Evolutionary conservation across 92 coral and sea anemone species (phyloP).

Genomic region (Isaurus tuberculatus): DNA sequence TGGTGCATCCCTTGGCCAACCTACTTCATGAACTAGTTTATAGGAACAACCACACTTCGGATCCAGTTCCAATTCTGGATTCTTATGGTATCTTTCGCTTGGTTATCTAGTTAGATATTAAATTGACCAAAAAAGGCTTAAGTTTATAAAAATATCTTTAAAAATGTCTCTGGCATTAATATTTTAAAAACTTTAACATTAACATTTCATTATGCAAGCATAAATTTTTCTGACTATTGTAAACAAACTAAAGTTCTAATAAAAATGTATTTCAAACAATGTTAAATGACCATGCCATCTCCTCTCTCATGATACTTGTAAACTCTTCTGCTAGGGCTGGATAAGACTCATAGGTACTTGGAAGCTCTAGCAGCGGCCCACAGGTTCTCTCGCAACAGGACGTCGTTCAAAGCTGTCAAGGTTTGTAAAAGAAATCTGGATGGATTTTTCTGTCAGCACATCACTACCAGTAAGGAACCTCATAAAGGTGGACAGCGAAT

Average conservation of each 20-base stretch:
- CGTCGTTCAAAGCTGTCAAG: conserved; percentile 38
- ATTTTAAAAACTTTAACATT: not conserved
- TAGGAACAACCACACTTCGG: too few species aligned
- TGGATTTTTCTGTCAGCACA: conserved; percentile 5
- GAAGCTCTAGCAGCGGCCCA: conserved; percentile 48
- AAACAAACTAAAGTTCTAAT: not conserved
- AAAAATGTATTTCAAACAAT: conserved; percentile 26
- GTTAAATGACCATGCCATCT: conserved; percentile 51
- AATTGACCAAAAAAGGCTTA: not conserved
- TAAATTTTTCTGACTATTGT: not conserved
- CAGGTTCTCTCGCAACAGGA: conserved; percentile 42
- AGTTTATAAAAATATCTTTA: conserved; percentile 10
- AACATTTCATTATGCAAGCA: not conserved
- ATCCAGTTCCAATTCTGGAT: too few species aligned
- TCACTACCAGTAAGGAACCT: conserved; percentile 46
- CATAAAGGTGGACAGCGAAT: conserved; percentile 23
- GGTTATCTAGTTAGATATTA: not conserved
- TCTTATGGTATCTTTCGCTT: not conserved
- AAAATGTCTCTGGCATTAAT: conserved; percentile 6
- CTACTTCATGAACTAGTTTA: too few species aligned
- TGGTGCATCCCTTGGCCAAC: too few species aligned
- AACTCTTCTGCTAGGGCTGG: conserved; percentile 42
- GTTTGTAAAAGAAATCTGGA: conserved; percentile 22
- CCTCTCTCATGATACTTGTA: conserved; percentile 35
- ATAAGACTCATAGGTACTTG: conserved; percentile 39